Conservation (phyloP, 2,797 vertebrate species). For the Rachycentron canadum region DNA sequence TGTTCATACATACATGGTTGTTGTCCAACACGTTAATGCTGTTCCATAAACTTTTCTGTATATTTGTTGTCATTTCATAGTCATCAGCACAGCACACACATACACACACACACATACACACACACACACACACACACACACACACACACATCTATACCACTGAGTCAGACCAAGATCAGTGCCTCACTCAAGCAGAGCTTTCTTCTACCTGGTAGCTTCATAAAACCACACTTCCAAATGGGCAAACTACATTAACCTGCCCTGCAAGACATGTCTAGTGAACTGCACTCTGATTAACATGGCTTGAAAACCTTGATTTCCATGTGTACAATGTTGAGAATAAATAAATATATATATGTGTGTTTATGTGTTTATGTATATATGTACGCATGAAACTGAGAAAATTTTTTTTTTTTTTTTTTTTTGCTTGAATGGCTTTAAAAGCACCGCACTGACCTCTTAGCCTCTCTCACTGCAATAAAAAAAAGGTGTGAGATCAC, state of each 20-base stretch:
- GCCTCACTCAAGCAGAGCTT: not conserved
- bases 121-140: too few relatives aligned
- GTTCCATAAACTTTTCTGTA: not conserved
- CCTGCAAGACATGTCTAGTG: not conserved
- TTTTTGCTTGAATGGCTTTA: not conserved
- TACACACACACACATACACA: too few relatives aligned
- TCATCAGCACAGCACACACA: not conserved
- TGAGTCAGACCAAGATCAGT: not conserved
- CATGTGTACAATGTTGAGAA: not conserved
- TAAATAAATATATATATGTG: too few relatives aligned
- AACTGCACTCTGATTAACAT: constrained; percentile 5
- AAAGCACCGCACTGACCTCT: constrained; percentile 25
- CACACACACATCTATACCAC: not conserved
- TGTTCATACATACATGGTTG: not conserved
- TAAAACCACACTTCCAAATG: constrained; percentile 9
- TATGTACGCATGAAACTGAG: not conserved
- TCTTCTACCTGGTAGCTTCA: constrained; percentile 16
- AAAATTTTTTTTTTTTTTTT: not conserved
- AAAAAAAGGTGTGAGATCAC: constrained; percentile 34
- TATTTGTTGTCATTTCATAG: not conserved
- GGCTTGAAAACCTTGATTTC: too few relatives aligned
- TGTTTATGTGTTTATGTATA: too few relatives aligned
- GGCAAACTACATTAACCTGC: not conserved
- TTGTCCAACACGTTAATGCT: not conserved
- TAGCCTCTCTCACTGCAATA: constrained; percentile 13